Base-by-base conservation (phyloP, 2,888 invertebrate genomes). In the Diachrysia chrysitis region DNA sequence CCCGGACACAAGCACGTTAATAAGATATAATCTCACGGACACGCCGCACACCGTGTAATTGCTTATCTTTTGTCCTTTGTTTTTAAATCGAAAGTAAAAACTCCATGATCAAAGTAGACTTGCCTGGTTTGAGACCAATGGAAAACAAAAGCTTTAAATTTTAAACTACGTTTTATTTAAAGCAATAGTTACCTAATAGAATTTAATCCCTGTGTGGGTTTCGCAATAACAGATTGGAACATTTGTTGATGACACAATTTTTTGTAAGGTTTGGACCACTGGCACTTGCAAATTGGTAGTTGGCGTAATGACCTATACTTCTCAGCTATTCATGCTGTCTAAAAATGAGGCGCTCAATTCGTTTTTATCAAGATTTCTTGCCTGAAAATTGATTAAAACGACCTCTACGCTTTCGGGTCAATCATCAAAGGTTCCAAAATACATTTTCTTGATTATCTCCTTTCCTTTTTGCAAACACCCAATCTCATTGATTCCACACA, bases 1-100 rank as follows among this genome's bases (percentile, higher is more conserved):
- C 19, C n/a, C 16, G 21, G n/a, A 25, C 55, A 53, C 63, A 59
- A 57, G 63, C 58, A 56, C 81, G 71, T 78, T 81, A 71, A 72
- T 78, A 78, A 78, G 73, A 75, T 72, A 79, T 74, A 70, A 78
- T 81, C 75, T 67, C 35, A 29, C n/a, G 12, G 42, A 51, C 29
- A 66, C 25, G 25, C 25, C 25, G 25, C 55, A 12, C 23, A 14
- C n/a, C 54, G 16, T 60, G 63, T 63, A 66, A 69, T 69, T 78
- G 63, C 66, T 64, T 66, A 76, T 66, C 65, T 57, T 25, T 14
- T 17, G 23, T 55, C 37, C 62, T 58, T 75, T 73, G 25, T 73
- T 59, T 23, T 0, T 16, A 14, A 56, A 16, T 16, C 21, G 12
- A 29, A 9, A 23, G 7, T 25, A 25, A 55, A 55, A n/a, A n/a